Percentiles rank a stretch among this genome's conserved stretches.
Evolutionary conservation across 2,888 invertebrate genomes (phyloP).

Genomic region (Andrena chrysosceles): DNA sequence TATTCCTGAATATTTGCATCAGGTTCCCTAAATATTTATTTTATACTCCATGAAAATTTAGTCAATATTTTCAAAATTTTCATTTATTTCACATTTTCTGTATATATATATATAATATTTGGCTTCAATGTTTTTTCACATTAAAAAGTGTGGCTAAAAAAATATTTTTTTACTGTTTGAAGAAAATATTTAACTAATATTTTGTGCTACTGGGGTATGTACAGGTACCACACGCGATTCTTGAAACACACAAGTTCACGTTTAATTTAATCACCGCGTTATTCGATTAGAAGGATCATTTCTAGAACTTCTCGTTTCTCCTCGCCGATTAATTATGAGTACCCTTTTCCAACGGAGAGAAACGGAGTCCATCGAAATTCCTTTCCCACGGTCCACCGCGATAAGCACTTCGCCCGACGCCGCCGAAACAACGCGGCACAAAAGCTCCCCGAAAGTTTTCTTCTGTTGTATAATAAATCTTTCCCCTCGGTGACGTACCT

Average conservation of each 20-base stretch:
- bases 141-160: no score
- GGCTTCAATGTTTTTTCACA: no score
- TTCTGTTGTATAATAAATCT: slow-evolving; percentile 47
- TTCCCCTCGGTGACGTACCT: slow-evolving; percentile 5
- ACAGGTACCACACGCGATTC: not conserved
- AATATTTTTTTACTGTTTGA: no score
- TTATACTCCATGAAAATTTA: no score
- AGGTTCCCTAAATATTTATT: no score
- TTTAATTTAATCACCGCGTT: slow-evolving; percentile 10
- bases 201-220: no score
- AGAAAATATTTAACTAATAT: no score
- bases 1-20: no score
- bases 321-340: slow-evolving; percentile 5
- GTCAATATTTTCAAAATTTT: no score
- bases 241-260: not conserved
- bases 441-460: slow-evolving; percentile 34
- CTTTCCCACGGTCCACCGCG: not conserved
- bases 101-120: no score
- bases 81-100: no score
- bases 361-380: slow-evolving; percentile 10
- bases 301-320: not conserved
- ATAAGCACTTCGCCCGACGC: slow-evolving; percentile 7
- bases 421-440: slow-evolving; percentile 34
- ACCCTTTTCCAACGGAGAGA: not conserved
- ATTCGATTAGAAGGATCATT: not conserved